Evolutionary conservation across 2,113 vertebrate species (phyloP).

Genomic region (Choloepus hoffmanni): DNA sequence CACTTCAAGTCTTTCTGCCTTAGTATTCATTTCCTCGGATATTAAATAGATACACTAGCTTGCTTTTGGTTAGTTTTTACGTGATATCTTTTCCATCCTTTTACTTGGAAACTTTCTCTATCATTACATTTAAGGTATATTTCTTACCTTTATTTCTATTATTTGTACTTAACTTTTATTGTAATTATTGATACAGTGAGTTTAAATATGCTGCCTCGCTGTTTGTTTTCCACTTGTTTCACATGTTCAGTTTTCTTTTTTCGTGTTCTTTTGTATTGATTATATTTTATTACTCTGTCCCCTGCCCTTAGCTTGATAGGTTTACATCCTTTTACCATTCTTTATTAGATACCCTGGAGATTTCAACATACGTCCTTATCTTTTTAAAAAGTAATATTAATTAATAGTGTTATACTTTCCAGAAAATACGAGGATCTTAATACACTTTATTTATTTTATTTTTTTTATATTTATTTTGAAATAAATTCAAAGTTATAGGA

Average conservation of each 20-base stretch:
- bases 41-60: neutral
- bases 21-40: neutral
- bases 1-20: neutral
- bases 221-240: neutral
- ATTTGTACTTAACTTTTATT: conserved; percentile 24
- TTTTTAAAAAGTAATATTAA: neutral
- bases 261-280: neutral
- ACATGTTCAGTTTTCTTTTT: neutral
- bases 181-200: neutral
- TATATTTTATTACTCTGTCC: neutral
- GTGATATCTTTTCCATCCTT: neutral
- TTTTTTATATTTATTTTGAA: too few species aligned
- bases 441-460: neutral
- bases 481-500: too few species aligned
- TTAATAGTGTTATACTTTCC: neutral
- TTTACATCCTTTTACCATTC: conserved; percentile 24
- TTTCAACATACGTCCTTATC: neutral
- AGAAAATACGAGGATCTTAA: neutral
- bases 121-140: neutral
- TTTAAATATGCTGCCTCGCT: conserved; percentile 31
- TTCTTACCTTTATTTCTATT: conserved; percentile 13
- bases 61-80: too few species aligned
- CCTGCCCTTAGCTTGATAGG: neutral
- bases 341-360: neutral
- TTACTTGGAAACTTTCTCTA: neutral